phyloP scores from a whole-genome alignment of 2,888 invertebrate genomes.

The Brachynemurus nebulosus region DNA sequence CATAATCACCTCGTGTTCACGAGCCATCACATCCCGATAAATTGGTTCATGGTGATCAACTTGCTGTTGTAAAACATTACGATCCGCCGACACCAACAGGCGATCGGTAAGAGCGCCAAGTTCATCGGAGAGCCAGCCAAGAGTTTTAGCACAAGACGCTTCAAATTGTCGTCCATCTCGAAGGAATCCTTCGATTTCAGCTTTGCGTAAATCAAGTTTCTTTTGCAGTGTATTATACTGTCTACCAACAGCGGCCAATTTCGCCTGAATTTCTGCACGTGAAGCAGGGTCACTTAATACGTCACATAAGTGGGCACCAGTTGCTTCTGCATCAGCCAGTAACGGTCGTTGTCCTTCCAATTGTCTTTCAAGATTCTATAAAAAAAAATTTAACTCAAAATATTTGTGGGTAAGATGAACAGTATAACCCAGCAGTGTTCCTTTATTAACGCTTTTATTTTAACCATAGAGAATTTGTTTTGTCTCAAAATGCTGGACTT shows the following conservation, averaged over 20 bases:
- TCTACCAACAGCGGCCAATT: conserved; percentile 71
- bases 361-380: conserved; percentile 73
- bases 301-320: conserved; percentile 75
- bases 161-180: conserved; percentile 83
- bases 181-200: conserved; percentile 74
- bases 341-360: conserved; percentile 79
- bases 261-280: conserved; percentile 78
- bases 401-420: no score
- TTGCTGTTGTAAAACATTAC: conserved; percentile 70
- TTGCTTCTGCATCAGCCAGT: conserved; percentile 75
- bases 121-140: conserved; percentile 80
- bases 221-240: conserved; percentile 80
- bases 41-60: conserved; percentile 78
- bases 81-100: conserved; percentile 74
- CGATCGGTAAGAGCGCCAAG: conserved; percentile 61
- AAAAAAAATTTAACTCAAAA: no score
- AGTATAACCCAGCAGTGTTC: no score
- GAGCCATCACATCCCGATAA: conserved; percentile 74
- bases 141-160: conserved; percentile 72
- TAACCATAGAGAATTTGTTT: no score
- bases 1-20: conserved; percentile 90
- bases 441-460: no score
- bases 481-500: no score
- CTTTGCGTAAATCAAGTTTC: conserved; percentile 78
- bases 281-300: conserved; percentile 84